phyloP scores from a whole-genome alignment of 2,888 invertebrate species.

The Spodoptera picta region DNA sequence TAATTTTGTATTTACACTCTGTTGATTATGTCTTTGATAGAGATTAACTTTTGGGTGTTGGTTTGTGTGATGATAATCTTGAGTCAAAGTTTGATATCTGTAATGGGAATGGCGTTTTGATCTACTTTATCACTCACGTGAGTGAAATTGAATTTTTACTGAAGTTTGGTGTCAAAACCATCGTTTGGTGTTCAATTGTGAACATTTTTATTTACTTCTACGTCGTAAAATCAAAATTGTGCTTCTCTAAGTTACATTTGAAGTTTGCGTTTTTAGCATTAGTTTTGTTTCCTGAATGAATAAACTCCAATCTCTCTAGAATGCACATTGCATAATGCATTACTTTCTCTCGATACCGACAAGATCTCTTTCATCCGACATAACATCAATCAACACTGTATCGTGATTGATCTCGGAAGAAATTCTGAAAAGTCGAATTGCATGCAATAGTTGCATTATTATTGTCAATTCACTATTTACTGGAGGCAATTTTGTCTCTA shows the following conservation, averaged over 20 bases:
- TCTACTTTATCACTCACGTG: no score
- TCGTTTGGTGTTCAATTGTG: no score
- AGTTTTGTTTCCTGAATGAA: no score
- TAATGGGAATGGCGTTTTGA: not conserved
- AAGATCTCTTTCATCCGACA: constrained; percentile 9
- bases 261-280: not conserved
- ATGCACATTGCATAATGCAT: constrained; percentile 2
- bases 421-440: constrained; percentile 18
- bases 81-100: no score
- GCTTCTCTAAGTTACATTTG: no score
- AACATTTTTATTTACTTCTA: no score
- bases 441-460: constrained; percentile 26
- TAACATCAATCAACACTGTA: constrained; percentile 14
- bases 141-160: no score
- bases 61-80: not conserved
- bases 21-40: constrained; percentile 20
- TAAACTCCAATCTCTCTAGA: no score
- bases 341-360: constrained; percentile 4
- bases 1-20: constrained; percentile 17
- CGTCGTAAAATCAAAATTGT: no score
- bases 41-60: constrained; percentile 18
- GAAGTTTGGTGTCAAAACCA: no score
- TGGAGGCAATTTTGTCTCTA: constrained; percentile 22
- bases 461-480: constrained; percentile 8
- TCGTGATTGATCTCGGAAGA: constrained; percentile 13